A percentile compares a stretch with the other conserved stretches of the same genome.
Conservation (phyloP, 2,888 invertebrate species). For the Uloborus plumipes region DNA sequence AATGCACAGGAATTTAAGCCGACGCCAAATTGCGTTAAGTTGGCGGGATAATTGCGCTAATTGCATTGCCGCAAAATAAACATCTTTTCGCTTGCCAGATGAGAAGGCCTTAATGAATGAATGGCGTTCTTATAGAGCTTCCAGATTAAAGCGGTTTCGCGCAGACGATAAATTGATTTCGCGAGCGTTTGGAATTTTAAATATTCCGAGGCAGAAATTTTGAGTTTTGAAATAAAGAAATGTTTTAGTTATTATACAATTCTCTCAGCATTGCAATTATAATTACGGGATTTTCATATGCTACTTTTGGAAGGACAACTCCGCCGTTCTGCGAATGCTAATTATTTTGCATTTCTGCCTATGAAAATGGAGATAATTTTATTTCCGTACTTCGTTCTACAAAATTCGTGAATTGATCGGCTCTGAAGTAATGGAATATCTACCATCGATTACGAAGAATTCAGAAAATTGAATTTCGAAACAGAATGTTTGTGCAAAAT, state of each 20-base stretch:
- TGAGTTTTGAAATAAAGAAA: slow-evolving; percentile 35
- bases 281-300: slow-evolving; percentile 20
- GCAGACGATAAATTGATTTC: slow-evolving; percentile 59
- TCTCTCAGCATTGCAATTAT: slow-evolving; percentile 41
- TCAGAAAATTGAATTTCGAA: too few relatives aligned
- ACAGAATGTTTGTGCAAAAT: too few relatives aligned
- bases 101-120: slow-evolving; percentile 49
- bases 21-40: slow-evolving; percentile 62
- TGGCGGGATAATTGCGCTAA: slow-evolving; percentile 60
- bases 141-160: slow-evolving; percentile 39
- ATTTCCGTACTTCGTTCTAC: too few relatives aligned
- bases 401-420: too few relatives aligned
- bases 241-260: slow-evolving; percentile 58
- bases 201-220: slow-evolving; percentile 18
- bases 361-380: too few relatives aligned
- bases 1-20: slow-evolving; percentile 47
- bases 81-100: slow-evolving; percentile 43
- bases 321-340: too few relatives aligned
- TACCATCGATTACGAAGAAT: too few relatives aligned
- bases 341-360: too few relatives aligned
- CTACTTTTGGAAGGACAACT: neutral
- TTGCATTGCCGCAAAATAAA: slow-evolving; percentile 63
- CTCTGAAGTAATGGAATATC: too few relatives aligned
- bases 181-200: slow-evolving; percentile 45
- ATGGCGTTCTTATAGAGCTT: slow-evolving; percentile 43